Base-by-base conservation (phyloP, 2,888 invertebrate species). In the Drosophila fulvimacula region DNA sequence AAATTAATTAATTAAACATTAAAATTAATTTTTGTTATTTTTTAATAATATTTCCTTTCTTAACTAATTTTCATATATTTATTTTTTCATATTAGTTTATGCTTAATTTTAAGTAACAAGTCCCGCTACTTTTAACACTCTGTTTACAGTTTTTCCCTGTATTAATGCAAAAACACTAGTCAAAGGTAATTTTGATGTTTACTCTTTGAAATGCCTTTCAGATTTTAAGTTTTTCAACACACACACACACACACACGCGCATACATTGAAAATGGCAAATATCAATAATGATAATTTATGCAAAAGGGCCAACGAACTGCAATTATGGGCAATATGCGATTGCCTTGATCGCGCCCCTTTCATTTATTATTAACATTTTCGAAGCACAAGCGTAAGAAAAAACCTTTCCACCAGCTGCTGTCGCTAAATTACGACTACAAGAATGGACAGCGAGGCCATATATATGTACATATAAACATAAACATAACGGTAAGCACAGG, bases 271-370 rank as follows among this genome's bases (percentile, higher is more conserved):
- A 30, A 34, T 36, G 57, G 66, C 71, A 67, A 52, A 48, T 55
- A 80, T 84, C 71, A 78, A 82, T 85, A 76, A 32, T 32, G 44
- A 76, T 75, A 52, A 74, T 67, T 73, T 67, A 76, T 85, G 38
- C 42, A 36, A 38, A 68, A 67, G 63, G 83, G 83, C 79, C 86
- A 83, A 83, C 67, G 86, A 86, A 86, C 83, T 74, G 52, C 60
- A 76, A 66, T 70, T 69, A 67, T 72, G 34, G 60, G 52, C 21
- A 64, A 66, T 69, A 30, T 30, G 4, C 21, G 41, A 42, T 15
- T 44, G 19, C 4, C 46, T 46, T 49, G 36, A 58, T 59, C 59
- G 51, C 30, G 48, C 51, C 46, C 46, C 39, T 51, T 66, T 52
- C 53, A 36, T 59, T 83, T 82, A 83, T 83, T 81, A 81, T 83